Evolutionary conservation across 1,140 invertebrate genomes (phyloP).

Genomic region (Saccostrea glomerata): DNA sequence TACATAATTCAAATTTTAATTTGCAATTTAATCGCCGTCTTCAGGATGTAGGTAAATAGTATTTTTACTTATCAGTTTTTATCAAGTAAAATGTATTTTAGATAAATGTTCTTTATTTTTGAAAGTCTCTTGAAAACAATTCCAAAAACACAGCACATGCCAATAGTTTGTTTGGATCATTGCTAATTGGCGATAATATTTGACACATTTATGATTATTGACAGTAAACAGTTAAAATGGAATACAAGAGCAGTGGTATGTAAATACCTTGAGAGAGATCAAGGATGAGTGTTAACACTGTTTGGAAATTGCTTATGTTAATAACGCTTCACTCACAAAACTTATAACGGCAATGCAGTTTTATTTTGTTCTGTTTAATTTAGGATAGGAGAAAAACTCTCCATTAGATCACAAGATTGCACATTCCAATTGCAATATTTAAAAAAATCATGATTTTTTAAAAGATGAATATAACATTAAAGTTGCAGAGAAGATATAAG

Average conservation of each 20-base stretch:
- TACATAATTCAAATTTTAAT: constrained; percentile 30
- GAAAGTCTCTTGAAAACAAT: background rate
- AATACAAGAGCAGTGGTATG: background rate
- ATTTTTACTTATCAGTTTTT: background rate
- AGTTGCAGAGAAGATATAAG: too few species aligned
- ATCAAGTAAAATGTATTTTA: background rate
- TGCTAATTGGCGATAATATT: background rate
- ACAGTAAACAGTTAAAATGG: background rate
- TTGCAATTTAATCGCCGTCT: constrained; percentile 23
- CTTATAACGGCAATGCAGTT: background rate
- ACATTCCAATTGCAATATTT: background rate
- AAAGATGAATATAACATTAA: too few species aligned
- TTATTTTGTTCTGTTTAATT: background rate
- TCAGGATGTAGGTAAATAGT: constrained; percentile 13
- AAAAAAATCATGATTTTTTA: background rate
- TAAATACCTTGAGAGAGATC: background rate
- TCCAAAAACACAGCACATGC: background rate
- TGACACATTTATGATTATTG: background rate
- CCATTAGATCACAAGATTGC: too few species aligned
- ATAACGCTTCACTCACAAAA: constrained; percentile 18
- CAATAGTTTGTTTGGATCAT: background rate
- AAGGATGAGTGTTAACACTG: background rate
- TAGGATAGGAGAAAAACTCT: too few species aligned
- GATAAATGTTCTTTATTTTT: background rate
- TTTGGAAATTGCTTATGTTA: background rate